Conservation (phyloP, 2,797 vertebrate genomes). For the Anguilla megastoma region DNA sequence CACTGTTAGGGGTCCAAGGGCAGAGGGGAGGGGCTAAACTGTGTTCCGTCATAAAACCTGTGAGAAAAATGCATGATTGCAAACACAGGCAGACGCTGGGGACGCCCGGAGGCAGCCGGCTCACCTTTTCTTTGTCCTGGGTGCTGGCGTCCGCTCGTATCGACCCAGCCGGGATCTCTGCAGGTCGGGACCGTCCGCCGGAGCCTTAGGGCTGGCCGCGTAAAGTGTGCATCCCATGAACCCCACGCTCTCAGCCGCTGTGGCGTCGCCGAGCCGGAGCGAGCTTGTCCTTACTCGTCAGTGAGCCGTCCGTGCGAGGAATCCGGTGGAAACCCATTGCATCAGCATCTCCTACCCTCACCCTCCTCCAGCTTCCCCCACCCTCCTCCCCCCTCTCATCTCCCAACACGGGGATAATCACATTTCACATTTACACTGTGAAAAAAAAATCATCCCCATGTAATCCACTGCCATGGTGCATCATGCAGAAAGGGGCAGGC, state of each 20-base stretch:
- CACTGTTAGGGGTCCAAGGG: not conserved
- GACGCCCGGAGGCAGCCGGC: slow-evolving; percentile 40
- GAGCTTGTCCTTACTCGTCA: slow-evolving; percentile 60
- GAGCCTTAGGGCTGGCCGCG: slow-evolving; percentile 74
- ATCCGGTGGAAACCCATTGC: slow-evolving; percentile 63
- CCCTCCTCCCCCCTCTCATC: slow-evolving; percentile 46
- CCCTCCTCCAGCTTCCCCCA: slow-evolving; percentile 42
- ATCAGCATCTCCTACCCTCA: slow-evolving; percentile 67
- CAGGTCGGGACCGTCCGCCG: slow-evolving; percentile 65
- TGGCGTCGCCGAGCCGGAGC: slow-evolving; percentile 54
- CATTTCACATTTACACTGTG: slow-evolving; percentile 74
- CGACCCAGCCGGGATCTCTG: slow-evolving; percentile 45
- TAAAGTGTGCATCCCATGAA: slow-evolving; percentile 79
- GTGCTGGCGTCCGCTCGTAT: slow-evolving; percentile 33
- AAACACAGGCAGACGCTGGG: not conserved
- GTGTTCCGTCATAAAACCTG: not conserved
- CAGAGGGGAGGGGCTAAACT: not conserved
- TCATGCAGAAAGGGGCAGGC: slow-evolving; percentile 45
- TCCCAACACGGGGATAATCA: slow-evolving; percentile 65
- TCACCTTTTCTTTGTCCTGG: slow-evolving; percentile 35
- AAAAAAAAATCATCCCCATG: slow-evolving; percentile 59
- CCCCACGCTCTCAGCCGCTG: slow-evolving; percentile 53
- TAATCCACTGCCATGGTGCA: slow-evolving; percentile 67
- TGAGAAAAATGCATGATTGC: not conserved
- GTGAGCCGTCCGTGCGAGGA: slow-evolving; percentile 58